Evolutionary conservation across 2,113 vertebrate genomes (phyloP).

Genomic region (Cairina moschata): DNA sequence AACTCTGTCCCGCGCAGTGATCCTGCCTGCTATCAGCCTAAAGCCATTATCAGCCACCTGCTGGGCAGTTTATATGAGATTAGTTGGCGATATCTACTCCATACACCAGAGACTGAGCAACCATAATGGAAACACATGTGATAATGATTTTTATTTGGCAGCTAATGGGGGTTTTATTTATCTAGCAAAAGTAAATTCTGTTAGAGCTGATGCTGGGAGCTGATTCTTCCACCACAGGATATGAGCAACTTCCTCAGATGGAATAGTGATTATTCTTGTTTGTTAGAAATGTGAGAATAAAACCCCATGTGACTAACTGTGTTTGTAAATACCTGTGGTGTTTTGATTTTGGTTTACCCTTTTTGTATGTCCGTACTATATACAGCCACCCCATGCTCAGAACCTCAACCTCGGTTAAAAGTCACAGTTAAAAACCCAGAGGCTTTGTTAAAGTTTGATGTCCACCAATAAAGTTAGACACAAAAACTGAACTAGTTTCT

Average conservation of each 20-base stretch:
- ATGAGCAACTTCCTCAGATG: not conserved
- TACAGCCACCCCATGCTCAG: not conserved
- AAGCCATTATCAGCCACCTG: not conserved
- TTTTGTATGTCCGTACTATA: not conserved
- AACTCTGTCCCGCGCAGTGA: accelerated
- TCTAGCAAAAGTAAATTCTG: slow-evolving; percentile 4
- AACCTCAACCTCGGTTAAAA: accelerated
- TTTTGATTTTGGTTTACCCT: not conserved
- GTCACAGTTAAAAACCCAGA: not conserved
- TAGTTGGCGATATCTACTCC: not conserved
- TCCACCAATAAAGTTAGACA: not conserved
- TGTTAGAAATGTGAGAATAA: not conserved
- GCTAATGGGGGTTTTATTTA: slow-evolving; percentile 3
- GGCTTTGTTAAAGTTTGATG: not conserved
- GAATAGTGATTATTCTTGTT: not conserved
- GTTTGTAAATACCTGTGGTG: not conserved
- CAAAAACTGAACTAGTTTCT: not conserved
- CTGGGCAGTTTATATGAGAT: not conserved
- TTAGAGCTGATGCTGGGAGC: not conserved
- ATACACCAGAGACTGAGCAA: not conserved
- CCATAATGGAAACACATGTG: not conserved
- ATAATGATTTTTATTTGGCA: not conserved
- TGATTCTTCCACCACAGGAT: not conserved
- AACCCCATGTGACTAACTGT: not conserved
- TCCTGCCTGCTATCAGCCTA: not conserved